Base-by-base conservation (phyloP, 2,888 invertebrate genomes). In the Calephelis perditalis region DNA sequence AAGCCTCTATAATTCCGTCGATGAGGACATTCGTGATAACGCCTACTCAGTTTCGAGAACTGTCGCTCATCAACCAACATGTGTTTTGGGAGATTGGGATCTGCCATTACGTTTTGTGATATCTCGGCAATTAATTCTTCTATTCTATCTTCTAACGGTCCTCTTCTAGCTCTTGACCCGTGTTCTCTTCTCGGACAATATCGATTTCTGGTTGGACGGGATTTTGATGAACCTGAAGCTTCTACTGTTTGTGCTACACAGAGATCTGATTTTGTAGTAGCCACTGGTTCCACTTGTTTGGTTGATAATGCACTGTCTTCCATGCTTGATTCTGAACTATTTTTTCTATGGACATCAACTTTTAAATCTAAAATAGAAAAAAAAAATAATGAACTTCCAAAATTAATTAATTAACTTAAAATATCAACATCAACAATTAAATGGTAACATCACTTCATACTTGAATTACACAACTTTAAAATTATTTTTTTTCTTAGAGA, bases 291-390 rank as follows among this genome's bases (percentile, higher is more conserved):
- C 4, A 79, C 69, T 56, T 84, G 83, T 67, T 91, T 91, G 3
- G 84, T 70, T 36, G 92, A 90, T 55, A 90, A 85, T 37, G 92
- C 90, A 62, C 91, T 86, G 67, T 94, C 93, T 67, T 95, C 95
- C 76, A 96, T 95, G 70, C 96, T 96, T 67, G 96, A 96, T 81
- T 96, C 96, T 0, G 96, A 96, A 75, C 96, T 97, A 79, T 97
- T 96, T 79, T 97, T 97, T 63, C 97, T 93, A 86, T 98, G 97
- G 60, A 98, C 97, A 85, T 98, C 97, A 63, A 97, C 97, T 92
- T 97, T 97, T 71, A 97, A 92, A 92, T 97, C 97, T 94, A 81
- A 9, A 85, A 88, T 67, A 70, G 52, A 62, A 59, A 55, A 54
- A 59, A 40, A 26, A 45, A 10, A 26, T 11, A 12, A 7, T 40